Base-by-base conservation (phyloP, 2,113 vertebrate genomes). In the Phrynosoma platyrhinos region DNA sequence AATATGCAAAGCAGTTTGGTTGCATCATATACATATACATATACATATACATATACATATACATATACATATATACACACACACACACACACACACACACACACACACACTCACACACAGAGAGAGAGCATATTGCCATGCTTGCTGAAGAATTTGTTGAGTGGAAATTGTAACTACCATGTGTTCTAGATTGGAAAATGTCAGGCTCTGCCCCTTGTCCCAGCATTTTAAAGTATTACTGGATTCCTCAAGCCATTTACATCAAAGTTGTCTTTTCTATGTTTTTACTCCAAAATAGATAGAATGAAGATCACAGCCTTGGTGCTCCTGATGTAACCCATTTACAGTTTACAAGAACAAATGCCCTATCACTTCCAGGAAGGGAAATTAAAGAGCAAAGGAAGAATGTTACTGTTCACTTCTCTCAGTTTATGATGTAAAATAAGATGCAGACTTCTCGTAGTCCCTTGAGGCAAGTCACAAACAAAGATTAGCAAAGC, bases 391-490 rank as follows among this genome's bases (percentile, higher is more conserved):
- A 87, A 88, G 1, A 78, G 82, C 90, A 91, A 93, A 87, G 10
- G 23, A 80, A 85, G 32, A 84, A 87, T 90, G 91, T 93, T 92
- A 77, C 32, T 62, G 20, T 75, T 95, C 94, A 93, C 88, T 88
- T 81, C 58, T 94, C 94, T 95, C 86, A 85, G 71, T 94, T 94
- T 91, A 90, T 84, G 89, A 79, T 84, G 90, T 92, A 89, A 93
- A 92, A 94, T 93, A 94, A 95, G 94, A 95, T 86, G 68, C 90
- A 97, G 94, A 86, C 91, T 96, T 95, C 84, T 94, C 90, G 85
- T 14, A 92, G 92, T 92, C 94, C 91, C 91, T 95, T 79, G 23
- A 88, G 94, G 91, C 88, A 95, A 96, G 93, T 87, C 82, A 52
- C 88, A 93, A 94, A 92, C 91, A 92, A 94, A 96, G 94, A 87